Evolutionary conservation across 2,113 vertebrate genomes (phyloP).

Genomic region (Saccopteryx leptura): DNA sequence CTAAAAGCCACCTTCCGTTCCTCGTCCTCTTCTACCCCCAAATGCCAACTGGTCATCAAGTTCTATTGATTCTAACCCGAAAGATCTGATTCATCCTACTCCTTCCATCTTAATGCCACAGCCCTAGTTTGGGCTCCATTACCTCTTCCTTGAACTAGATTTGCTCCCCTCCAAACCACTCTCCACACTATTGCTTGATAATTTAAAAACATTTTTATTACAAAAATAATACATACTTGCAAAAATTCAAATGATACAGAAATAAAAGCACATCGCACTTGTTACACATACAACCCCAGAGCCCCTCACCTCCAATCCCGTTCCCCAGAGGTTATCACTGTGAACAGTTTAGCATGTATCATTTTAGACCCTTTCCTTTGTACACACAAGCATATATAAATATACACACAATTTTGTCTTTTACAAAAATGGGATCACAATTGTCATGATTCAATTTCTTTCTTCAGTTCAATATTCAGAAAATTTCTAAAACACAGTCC

Average conservation of each 20-base stretch:
- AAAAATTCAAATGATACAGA: slow-evolving; percentile 75
- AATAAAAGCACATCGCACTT: slow-evolving; percentile 70
- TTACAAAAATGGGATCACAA: slow-evolving; percentile 68
- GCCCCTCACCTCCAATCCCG: background rate
- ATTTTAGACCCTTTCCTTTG: slow-evolving; percentile 58
- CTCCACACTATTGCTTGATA: slow-evolving; percentile 46
- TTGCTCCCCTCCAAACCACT: slow-evolving; percentile 65
- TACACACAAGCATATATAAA: slow-evolving; percentile 64
- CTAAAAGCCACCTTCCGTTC: slow-evolving; percentile 34
- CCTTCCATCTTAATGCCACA: background rate
- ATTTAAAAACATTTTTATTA: slow-evolving; percentile 71
- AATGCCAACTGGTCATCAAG: slow-evolving; percentile 6
- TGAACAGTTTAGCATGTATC: slow-evolving; percentile 43
- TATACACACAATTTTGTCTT: slow-evolving; percentile 58
- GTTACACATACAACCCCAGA: slow-evolving; percentile 53
- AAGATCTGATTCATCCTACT: background rate
- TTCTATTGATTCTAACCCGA: background rate
- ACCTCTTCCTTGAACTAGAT: slow-evolving; percentile 50
- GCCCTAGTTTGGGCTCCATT: background rate
- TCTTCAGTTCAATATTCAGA: slow-evolving; percentile 35
- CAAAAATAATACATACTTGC: slow-evolving; percentile 72
- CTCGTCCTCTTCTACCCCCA: background rate
- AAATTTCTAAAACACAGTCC: slow-evolving; percentile 56
- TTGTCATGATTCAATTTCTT: slow-evolving; percentile 43
- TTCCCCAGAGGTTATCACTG: slow-evolving; percentile 18